Conservation (phyloP, 2,113 vertebrate genomes). For the Grammomys surdaster region DNA sequence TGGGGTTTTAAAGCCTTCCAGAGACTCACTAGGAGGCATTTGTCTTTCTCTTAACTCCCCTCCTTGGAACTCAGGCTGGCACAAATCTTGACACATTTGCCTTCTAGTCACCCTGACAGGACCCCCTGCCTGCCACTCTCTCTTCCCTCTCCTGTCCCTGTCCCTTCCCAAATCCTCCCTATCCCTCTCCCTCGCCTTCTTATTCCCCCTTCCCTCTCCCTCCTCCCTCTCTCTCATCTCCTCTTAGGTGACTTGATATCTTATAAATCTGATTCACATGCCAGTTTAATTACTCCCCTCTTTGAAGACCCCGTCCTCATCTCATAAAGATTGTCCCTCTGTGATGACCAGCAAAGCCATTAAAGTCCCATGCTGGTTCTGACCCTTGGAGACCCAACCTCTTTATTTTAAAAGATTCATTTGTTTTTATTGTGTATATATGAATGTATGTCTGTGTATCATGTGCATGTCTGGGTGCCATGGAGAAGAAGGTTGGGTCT, state of each 20-base stretch:
- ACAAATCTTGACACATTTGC: background rate
- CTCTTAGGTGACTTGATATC: background rate
- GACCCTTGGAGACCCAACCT: background rate
- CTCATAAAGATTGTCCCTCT: background rate
- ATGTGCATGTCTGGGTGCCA: too few relatives aligned
- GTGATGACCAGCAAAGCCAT: background rate
- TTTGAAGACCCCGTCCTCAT: background rate
- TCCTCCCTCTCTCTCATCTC: background rate
- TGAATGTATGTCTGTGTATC: background rate
- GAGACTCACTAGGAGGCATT: background rate
- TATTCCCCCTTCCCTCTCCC: too few relatives aligned
- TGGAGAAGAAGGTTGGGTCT: background rate
- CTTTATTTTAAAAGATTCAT: background rate
- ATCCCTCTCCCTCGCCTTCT: too few relatives aligned
- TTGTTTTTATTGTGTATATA: background rate
- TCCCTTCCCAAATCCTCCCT: too few relatives aligned
- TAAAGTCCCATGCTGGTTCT: too few relatives aligned
- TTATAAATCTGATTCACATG: background rate
- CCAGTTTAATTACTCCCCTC: background rate
- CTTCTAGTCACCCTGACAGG: background rate
- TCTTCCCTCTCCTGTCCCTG: too few relatives aligned
- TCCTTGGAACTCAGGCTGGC: background rate
- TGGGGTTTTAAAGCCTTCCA: background rate
- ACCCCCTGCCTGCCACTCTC: background rate
- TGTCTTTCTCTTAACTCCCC: background rate